These are phyloP conservation scores for Diphyllodes magnificus DNA, from an alignment of 2,113 vertebrate genomes.

Conservation along the genomic window DNA sequence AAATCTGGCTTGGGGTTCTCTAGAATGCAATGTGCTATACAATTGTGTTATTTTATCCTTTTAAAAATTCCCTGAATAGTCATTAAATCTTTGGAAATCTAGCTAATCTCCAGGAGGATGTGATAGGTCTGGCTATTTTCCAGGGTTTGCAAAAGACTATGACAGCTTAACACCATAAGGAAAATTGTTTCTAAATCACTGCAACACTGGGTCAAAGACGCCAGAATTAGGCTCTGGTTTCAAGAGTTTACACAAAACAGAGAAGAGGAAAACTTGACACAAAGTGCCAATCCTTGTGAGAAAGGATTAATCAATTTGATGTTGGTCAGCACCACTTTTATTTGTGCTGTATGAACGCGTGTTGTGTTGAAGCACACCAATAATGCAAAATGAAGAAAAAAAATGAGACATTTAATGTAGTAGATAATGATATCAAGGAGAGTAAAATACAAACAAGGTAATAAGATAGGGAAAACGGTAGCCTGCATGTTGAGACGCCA, in stretches of 20 bases:
- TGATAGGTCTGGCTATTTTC: background rate
- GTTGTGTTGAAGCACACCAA: background rate
- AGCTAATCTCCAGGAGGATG: constrained; percentile 17
- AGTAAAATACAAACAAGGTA: background rate
- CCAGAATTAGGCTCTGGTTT: background rate
- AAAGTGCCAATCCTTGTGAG: background rate
- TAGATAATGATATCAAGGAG: background rate
- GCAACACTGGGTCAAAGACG: background rate
- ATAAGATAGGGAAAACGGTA: background rate
- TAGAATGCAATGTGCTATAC: background rate
- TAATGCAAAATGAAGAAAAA: background rate
- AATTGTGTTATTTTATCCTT: constrained; percentile 34
- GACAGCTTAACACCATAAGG: background rate
- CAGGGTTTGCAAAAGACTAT: background rate
- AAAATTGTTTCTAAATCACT: background rate
- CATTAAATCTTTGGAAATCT: constrained; percentile 26
- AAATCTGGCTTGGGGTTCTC: constrained; percentile 15
- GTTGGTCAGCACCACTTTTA: background rate
- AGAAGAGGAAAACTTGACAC: background rate
- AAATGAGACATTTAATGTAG: background rate
- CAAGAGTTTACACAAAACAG: background rate
- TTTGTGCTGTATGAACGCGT: background rate
- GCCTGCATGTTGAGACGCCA: background rate
- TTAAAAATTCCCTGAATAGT: constrained; percentile 32
- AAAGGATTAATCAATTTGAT: background rate